Conservation (phyloP, 2,113 vertebrate species). For the Sialia sialis region DNA sequence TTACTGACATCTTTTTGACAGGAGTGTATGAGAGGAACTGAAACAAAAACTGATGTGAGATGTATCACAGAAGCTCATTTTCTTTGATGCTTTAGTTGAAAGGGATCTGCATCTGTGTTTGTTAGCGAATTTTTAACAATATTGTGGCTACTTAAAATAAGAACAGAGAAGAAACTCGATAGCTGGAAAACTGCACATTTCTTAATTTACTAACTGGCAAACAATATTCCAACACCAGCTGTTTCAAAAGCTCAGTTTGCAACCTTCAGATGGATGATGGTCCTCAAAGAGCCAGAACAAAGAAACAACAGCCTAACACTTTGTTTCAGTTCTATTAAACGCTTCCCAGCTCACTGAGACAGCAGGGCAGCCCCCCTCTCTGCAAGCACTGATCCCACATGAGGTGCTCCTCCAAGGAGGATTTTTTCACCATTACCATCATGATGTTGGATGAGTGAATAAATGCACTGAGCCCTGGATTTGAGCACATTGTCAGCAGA, state of each 20-base stretch:
- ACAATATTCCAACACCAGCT: not conserved
- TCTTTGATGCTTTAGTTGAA: slow-evolving; percentile 20
- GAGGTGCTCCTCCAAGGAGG: not conserved
- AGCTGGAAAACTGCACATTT: not conserved
- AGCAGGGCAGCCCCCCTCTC: not conserved
- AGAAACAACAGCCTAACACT: not conserved
- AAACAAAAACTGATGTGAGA: not conserved
- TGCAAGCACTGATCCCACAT: not conserved
- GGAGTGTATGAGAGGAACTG: not conserved
- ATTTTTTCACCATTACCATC: not conserved
- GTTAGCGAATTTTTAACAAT: not conserved
- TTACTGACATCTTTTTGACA: not conserved
- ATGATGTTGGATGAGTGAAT: not conserved
- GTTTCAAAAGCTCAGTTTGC: not conserved
- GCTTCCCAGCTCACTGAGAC: not conserved
- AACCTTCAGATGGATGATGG: not conserved
- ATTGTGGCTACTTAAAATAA: not conserved
- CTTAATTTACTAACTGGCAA: not conserved
- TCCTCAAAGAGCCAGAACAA: not conserved
- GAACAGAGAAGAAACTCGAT: not conserved
- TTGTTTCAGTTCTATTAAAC: not conserved
- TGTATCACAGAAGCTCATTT: not conserved
- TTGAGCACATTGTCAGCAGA: not conserved
- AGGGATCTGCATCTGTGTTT: not conserved
- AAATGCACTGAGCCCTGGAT: not conserved